A percentile compares a stretch with the other conserved stretches of the same genome.
Conservation (phyloP, 2,797 vertebrate genomes). For the Brotula barbata region DNA sequence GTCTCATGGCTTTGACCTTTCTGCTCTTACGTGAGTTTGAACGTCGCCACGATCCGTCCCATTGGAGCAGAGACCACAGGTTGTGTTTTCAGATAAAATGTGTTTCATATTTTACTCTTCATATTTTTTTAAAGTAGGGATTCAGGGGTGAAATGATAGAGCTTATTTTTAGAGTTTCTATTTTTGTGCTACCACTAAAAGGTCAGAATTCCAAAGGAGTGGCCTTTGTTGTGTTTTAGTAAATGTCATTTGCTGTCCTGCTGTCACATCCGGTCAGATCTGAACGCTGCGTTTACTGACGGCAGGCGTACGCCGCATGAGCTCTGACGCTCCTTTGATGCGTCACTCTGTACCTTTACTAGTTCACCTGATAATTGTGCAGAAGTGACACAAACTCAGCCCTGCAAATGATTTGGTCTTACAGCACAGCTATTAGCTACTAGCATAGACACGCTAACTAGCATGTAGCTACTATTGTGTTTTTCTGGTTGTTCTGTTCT, state of each 20-base stretch:
- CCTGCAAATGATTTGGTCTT: no score
- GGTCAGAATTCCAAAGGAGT: constrained; percentile 7
- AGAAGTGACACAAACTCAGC: no score
- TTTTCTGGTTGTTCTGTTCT: no score
- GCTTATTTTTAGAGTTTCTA: neutral
- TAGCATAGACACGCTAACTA: no score
- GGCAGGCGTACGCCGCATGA: no score
- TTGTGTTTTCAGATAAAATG: constrained; percentile 7
- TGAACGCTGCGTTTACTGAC: neutral
- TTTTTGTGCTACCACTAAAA: constrained; percentile 18
- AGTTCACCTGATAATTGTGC: no score
- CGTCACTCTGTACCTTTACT: no score
- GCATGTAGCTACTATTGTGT: no score
- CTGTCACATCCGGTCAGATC: neutral
- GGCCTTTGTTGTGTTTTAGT: neutral
- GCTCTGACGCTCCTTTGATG: no score
- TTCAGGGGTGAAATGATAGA: neutral
- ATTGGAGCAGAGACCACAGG: neutral
- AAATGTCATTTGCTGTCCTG: neutral
- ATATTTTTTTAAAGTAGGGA: neutral
- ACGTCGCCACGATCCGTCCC: neutral
- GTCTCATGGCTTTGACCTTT: constrained; percentile 42
- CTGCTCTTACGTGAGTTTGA: constrained; percentile 28
- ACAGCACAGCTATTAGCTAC: no score
- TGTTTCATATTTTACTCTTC: neutral